Conservation (phyloP, 2,888 invertebrate species). For the Invenusta paracnida region DNA sequence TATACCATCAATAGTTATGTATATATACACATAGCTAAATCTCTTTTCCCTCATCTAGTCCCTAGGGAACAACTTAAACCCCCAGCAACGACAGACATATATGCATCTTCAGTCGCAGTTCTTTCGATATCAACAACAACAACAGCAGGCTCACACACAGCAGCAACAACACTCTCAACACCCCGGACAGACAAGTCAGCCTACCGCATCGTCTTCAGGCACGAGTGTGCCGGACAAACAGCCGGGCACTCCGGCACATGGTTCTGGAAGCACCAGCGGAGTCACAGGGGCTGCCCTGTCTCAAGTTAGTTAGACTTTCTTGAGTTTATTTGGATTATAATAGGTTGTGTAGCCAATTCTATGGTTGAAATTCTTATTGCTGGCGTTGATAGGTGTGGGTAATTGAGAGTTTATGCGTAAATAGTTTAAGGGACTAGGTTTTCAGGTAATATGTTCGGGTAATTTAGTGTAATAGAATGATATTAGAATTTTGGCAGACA, state of each 20-base stretch:
- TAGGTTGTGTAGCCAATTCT: too few relatives aligned
- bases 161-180: neutral
- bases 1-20: too few relatives aligned
- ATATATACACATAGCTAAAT: too few relatives aligned
- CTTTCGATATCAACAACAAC: slow-evolving; percentile 69
- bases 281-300: neutral
- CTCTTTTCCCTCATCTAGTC: neutral
- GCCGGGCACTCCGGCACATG: neutral
- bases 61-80: slow-evolving; percentile 22
- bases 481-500: too few relatives aligned
- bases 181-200: too few relatives aligned
- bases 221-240: neutral
- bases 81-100: slow-evolving; percentile 32
- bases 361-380: too few relatives aligned
- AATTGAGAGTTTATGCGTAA: too few relatives aligned
- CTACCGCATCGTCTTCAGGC: neutral
- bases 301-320: neutral
- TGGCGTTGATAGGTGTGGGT: too few relatives aligned
- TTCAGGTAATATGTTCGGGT: too few relatives aligned
- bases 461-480: too few relatives aligned
- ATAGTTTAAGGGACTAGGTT: too few relatives aligned
- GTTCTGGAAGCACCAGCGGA: neutral
- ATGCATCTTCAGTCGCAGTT: slow-evolving; percentile 70
- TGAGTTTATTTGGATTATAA: too few relatives aligned
- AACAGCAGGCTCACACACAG: slow-evolving; percentile 49